These are phyloP conservation scores for Popillia japonica DNA, from an alignment of 1,140 invertebrate genomes.

Conservation along the genomic window DNA sequence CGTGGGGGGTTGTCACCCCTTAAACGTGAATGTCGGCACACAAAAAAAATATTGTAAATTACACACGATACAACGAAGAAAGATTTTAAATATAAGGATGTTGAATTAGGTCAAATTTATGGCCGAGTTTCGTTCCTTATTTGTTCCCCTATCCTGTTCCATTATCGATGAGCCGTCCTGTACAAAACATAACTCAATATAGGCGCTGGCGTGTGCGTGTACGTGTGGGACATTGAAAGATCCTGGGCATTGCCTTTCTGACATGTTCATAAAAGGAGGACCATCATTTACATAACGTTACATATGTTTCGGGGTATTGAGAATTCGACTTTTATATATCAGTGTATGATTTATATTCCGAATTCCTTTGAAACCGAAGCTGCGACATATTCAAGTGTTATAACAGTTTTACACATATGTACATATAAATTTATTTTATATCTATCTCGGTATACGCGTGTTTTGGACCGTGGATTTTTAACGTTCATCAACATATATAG, in stretches of 20 bases:
- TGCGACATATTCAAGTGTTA: conserved; percentile 25
- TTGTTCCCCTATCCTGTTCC: no score
- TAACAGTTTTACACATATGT: conserved; percentile 10
- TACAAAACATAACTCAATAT: no score
- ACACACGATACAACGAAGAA: no score
- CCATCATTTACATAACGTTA: conserved; percentile 28
- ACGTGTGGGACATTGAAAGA: not conserved
- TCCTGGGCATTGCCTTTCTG: not conserved
- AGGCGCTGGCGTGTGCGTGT: not conserved
- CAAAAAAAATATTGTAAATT: no score
- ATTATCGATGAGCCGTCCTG: no score
- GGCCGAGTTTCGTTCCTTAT: no score
- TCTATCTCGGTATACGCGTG: not conserved
- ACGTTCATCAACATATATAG: not conserved
- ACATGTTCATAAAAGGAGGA: conserved; percentile 9
- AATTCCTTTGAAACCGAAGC: not conserved
- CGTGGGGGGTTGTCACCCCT: no score
- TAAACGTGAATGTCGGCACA: no score
- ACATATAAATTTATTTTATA: conserved; percentile 33
- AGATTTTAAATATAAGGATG: no score
- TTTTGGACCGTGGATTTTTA: not conserved
- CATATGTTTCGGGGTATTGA: conserved; percentile 24
- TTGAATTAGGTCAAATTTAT: no score
- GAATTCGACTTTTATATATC: conserved; percentile 9
- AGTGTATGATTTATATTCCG: conserved; percentile 5